A percentile compares a stretch with the other conserved stretches of the same genome.
These are phyloP conservation scores for Blastobasis lacticolella DNA, from an alignment of 2,888 invertebrate genomes.

Conservation along the genomic window DNA sequence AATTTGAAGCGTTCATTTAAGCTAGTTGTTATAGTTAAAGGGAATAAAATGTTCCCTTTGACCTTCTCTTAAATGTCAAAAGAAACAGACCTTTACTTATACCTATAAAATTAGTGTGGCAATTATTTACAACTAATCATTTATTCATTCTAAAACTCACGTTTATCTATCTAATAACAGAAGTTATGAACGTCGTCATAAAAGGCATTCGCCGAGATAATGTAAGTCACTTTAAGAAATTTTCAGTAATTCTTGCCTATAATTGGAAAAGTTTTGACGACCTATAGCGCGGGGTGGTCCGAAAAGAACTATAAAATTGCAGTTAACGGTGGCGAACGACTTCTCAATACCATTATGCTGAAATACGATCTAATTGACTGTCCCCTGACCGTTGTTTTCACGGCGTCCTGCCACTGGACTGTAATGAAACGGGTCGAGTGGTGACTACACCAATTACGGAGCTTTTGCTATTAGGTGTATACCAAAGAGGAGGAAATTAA, in stretches of 20 bases:
- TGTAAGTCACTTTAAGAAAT: slow-evolving; percentile 38
- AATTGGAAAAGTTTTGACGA: slow-evolving; percentile 52
- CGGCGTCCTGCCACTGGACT: slow-evolving; percentile 3
- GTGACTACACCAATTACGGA: not conserved
- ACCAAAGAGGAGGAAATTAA: too few relatives aligned
- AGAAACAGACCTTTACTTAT: too few relatives aligned
- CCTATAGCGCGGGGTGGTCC: slow-evolving; percentile 27
- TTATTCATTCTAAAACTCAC: too few relatives aligned
- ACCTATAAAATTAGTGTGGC: too few relatives aligned
- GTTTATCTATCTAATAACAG: slow-evolving; percentile 12
- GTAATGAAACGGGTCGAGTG: slow-evolving; percentile 4
- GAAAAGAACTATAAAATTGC: slow-evolving; percentile 56
- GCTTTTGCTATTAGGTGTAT: too few relatives aligned
- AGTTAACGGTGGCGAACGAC: slow-evolving; percentile 45
- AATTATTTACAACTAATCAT: too few relatives aligned
- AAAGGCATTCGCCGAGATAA: slow-evolving; percentile 24
- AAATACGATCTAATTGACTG: slow-evolving; percentile 45
- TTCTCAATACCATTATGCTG: slow-evolving; percentile 50
- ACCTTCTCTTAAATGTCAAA: too few relatives aligned
- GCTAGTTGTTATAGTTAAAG: too few relatives aligned
- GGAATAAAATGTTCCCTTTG: too few relatives aligned
- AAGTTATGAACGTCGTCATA: slow-evolving; percentile 22
- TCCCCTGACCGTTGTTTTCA: slow-evolving; percentile 15
- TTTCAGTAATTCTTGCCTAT: slow-evolving; percentile 42
- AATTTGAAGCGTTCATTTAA: too few relatives aligned